Percentiles rank a stretch among this genome's conserved stretches.
These are phyloP conservation scores for Vanacampus margaritifer DNA, from an alignment of 2,113 vertebrate species.

Conservation along the genomic window DNA sequence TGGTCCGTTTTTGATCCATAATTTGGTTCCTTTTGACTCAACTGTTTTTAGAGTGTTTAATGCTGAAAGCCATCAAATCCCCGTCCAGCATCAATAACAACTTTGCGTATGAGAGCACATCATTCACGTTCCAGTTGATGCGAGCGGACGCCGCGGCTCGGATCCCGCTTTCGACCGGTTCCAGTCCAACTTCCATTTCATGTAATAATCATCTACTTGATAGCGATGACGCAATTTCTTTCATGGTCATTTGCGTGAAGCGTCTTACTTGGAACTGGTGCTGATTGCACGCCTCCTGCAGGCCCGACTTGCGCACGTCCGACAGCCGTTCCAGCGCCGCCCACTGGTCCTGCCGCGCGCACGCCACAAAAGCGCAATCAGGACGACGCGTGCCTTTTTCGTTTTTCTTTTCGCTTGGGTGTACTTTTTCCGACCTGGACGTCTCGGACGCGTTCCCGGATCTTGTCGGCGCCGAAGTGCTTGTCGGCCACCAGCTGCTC, in stretches of 20 bases:
- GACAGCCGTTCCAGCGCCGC: constrained; percentile 88
- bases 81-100: no score
- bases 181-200: no score
- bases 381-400: not conserved
- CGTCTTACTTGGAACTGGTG: constrained; percentile 87
- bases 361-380: not conserved
- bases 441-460: constrained; percentile 85
- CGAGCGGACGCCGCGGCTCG: no score
- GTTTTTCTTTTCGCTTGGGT: not conserved
- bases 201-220: no score
- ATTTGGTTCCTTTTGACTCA: no score
- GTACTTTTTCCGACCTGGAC: constrained; percentile 46
- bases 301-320: constrained; percentile 83
- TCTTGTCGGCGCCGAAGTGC: constrained; percentile 94
- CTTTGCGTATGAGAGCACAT: no score
- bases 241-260: not conserved
- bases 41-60: no score
- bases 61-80: no score
- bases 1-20: no score
- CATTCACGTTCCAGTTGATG: no score
- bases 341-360: constrained; percentile 81
- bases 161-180: no score
- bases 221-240: no score
- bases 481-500: constrained; percentile 87
- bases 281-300: constrained; percentile 85